A percentile compares a stretch with the other conserved stretches of the same genome.
These are phyloP conservation scores for Pinctada fucata DNA, from an alignment of 2,888 invertebrate genomes.

Conservation along the genomic window DNA sequence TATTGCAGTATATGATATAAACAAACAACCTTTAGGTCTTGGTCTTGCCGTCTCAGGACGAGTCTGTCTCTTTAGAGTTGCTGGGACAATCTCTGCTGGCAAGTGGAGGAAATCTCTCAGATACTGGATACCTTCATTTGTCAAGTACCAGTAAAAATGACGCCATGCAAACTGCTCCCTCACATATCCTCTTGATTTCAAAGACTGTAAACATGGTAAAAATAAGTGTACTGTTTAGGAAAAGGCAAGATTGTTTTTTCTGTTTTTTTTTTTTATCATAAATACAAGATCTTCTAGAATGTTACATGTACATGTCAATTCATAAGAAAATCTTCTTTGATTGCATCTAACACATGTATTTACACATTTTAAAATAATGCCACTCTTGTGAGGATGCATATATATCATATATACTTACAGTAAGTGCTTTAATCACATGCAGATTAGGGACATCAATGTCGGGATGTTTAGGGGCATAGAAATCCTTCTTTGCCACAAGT, in stretches of 20 bases:
- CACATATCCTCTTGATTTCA: conserved; percentile 98
- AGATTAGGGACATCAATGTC: conserved; percentile 98
- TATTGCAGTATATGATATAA: too few relatives aligned
- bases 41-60: conserved; percentile 85
- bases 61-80: conserved; percentile 94
- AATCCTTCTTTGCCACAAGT: conserved; percentile 99
- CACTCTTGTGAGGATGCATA: too few relatives aligned
- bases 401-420: conserved; percentile 79
- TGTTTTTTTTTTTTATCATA: not conserved
- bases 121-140: conserved; percentile 98
- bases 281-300: too few relatives aligned
- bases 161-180: conserved; percentile 99
- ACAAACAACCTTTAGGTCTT: conserved; percentile 65
- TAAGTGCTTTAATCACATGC: conserved; percentile 98
- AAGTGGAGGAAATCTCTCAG: conserved; percentile 93
- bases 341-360: too few relatives aligned
- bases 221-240: not conserved
- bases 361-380: too few relatives aligned
- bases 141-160: conserved; percentile 99
- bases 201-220: conserved; percentile 80
- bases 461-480: conserved; percentile 97
- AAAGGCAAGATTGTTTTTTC: not conserved
- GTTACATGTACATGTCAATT: too few relatives aligned
- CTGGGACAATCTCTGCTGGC: conserved; percentile 98
- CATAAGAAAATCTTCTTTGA: too few relatives aligned